Base-by-base conservation (phyloP, 2,888 invertebrate genomes). In the Gisinianus flammeolus region DNA sequence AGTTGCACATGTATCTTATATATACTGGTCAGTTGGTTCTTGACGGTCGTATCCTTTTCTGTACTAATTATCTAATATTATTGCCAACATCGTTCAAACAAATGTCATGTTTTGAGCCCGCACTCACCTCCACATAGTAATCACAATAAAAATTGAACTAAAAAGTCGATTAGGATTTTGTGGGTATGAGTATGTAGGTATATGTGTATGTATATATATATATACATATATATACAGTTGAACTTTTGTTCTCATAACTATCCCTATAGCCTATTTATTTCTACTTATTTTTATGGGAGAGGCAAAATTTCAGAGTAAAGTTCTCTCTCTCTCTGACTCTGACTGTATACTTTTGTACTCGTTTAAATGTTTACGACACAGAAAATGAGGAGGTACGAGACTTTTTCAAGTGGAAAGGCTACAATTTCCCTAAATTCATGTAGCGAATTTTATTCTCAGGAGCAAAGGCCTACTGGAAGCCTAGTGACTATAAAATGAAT, bases 391-490 rank as follows among this genome's bases (percentile, higher is more conserved):
- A n/a, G 58, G 12, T 8, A 28, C 12, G 28, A 70, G 70, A 19
- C 5, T 4, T 30, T 56, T 58, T 68, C 35, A 44, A 66, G 52
- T 26, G 35, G 66, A 66, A 66, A 52, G 66, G 74, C 66, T 74
- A 67, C 66, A 74, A 74, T 74, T 74, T 74, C 52, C n/a, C 22
- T 74, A 30, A 62, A 66, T 74, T 74, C 74, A 74, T 66, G 66
- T 74, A 74, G 66, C 52, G 30, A 74, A 74, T 74, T 74, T 74
- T 74, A 74, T 64, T 66, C 74, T 71, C 64, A 74, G 64, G 74
- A 74, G 74, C 66, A 74, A 66, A 74, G 66, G 74, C 66, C 74
- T 73, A 73, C 73, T 64, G 74, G 74, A 74, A 74, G 66, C 74
- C 66, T 66, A 52, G 52, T 33, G 67, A 74, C 74, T 67, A 74